Evolutionary conservation across 2,888 invertebrate genomes (phyloP), one percentile per base, ranked within the genome.

Genomic region (Aricia artaxerxes): DNA sequence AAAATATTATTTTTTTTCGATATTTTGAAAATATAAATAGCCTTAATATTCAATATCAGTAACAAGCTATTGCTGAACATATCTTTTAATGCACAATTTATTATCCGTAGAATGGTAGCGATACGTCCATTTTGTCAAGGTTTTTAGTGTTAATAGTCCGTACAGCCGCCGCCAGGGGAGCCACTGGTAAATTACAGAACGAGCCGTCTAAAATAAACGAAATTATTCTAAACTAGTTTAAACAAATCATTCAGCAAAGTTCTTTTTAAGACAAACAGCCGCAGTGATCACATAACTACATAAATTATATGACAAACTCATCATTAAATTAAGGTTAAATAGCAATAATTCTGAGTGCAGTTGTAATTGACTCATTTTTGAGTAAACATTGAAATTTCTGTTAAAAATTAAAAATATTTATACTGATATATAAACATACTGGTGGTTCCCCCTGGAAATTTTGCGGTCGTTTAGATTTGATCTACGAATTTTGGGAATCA

Each of bases 11-110:
- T 69, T 69, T 13, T 69, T 69, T 69, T 69, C 38, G 35, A 38
- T 69, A 69, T 38, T 69, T 38, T 69, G 69, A 38, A 69, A 35
- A 13, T 69, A 35, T 69, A 69, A 69, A 69, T 69, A 69, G 69
- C 69, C 69, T 69, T 69, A 69, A 69, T 35, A 6, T 69, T 69
- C 35, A 69, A 73, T 73, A 73, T 44, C 73, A 40, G 7, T 40
- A 44, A 35, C 76, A 76, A 76, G 76, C 76, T 76, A 76, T 76
- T 76, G 76, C 76, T 75, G 49, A 75, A 76, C 76, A 76, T 76
- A 76, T 76, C 76, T 76, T 76, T 76, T 76, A 57, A 76, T 76
- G 76, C 76, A 76, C 76, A 76, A 76, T 76, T 76, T 57, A 76
- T 35, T 76, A 57, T 53, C 53, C 53, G 76, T 76, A 76, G 76